phyloP scores from a whole-genome alignment of 1,140 invertebrate species.

The Ruditapes philippinarum region DNA sequence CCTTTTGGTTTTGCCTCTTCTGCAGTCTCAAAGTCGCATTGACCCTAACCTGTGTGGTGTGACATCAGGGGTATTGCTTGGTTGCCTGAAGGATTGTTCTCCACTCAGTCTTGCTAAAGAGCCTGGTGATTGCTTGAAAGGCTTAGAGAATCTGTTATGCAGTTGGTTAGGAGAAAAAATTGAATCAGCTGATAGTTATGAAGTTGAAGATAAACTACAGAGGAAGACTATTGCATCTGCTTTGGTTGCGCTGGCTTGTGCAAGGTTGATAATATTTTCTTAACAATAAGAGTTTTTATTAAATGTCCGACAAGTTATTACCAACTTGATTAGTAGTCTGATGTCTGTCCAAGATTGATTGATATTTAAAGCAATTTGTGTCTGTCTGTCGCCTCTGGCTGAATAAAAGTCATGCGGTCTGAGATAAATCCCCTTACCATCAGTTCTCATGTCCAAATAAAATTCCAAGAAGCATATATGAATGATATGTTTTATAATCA shows the following conservation, averaged over 20 bases:
- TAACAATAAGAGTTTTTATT: no score
- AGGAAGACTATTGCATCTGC: constrained; percentile 84
- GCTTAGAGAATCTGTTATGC: constrained; percentile 84
- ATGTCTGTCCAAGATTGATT: no score
- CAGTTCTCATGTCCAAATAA: no score
- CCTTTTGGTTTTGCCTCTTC: constrained; percentile 83
- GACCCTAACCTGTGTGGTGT: constrained; percentile 84
- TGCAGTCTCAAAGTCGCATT: constrained; percentile 85
- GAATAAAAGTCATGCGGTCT: no score
- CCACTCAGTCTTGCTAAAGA: constrained; percentile 85
- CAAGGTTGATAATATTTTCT: constrained; percentile 82
- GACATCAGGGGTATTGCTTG: constrained; percentile 83
- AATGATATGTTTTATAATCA: no score
- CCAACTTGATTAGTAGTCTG: no score
- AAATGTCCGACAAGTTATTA: no score
- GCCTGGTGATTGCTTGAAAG: constrained; percentile 85
- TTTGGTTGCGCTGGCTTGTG: constrained; percentile 85
- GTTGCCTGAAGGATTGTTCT: constrained; percentile 84
- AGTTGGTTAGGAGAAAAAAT: constrained; percentile 83
- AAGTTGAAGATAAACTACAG: constrained; percentile 75
- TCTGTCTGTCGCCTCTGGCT: no score
- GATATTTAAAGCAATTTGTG: no score
- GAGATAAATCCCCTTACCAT: no score
- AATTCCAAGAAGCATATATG: no score
- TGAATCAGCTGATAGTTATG: constrained; percentile 59